Base-by-base conservation (phyloP, 2,888 invertebrate species). In the Lucinisca nassula region DNA sequence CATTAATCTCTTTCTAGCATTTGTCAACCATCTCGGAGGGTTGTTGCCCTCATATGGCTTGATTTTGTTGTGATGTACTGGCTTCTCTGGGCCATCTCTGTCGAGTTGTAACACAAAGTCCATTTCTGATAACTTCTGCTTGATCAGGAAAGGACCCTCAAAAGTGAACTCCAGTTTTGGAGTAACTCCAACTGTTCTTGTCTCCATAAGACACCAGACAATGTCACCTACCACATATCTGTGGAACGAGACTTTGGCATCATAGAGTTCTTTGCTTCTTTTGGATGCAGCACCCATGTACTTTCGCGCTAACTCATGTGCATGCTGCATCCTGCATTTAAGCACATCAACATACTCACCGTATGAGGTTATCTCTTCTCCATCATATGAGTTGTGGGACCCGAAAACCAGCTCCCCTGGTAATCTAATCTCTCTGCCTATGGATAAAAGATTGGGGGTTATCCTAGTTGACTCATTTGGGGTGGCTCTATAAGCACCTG, bases 51-150 rank as follows among this genome's bases (percentile, higher is more conserved):
- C 67, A 27, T 84, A 79, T 21, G 35, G 40, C 45, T 83, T 83
- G 17, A 83, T 37, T 35, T 83, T 79, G 35, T 84, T 75, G 45
- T 84, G 84, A 49, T 84, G 84, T 0, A 82, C 35, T 0, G 70
- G 21, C 58, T 40, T 81, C 0, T 49, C 21, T 17, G 61, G 8
- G 3, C 74, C 81, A 12, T 30, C 3, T 38, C 30, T 30, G 37
- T 58, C 61, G 2, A 61, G 0, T 27, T 81, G 81, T 1, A 81
- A 21, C 2, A 27, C 61, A 21, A 74, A 80, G 38, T 80, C 72
- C 6, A 80, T 2, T 30, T 40, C 40, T n/a, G 82, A 82, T 0
- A 70, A 21, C 35, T 72, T 77, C n/a, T 17, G 4, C 21, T 37
- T 70, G 0, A 82, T 72, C 21, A 82, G 4, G 49, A 38, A 82